Percentiles rank a stretch among this genome's conserved stretches.
phyloP scores from a whole-genome alignment of 2,888 invertebrate species.

The Elmis aenea region DNA sequence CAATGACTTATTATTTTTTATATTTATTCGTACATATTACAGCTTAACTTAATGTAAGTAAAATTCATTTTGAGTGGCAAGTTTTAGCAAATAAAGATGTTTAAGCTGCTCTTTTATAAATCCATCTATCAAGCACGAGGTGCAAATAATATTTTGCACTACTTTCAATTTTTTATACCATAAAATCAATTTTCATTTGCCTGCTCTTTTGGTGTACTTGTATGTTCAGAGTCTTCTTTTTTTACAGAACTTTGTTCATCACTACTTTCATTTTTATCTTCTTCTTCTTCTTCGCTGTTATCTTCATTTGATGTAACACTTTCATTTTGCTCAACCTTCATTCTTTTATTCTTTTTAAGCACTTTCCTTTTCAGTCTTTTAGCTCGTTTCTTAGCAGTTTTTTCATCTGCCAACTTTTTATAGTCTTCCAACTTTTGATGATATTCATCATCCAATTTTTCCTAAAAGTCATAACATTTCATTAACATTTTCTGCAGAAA shows the following conservation, averaged over 20 bases:
- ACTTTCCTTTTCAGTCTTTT: slow-evolving; percentile 79
- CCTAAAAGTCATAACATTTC: slow-evolving; percentile 52
- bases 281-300: slow-evolving; percentile 9
- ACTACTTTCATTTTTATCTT: too few species aligned
- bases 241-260: neutral
- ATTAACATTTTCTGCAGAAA: slow-evolving; percentile 9
- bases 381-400: slow-evolving; percentile 86
- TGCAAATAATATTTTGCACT: too few species aligned
- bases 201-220: slow-evolving; percentile 5
- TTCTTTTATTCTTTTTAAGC: slow-evolving; percentile 39
- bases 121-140: too few species aligned
- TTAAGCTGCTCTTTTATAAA: too few species aligned
- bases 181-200: neutral
- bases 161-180: neutral
- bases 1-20: too few species aligned
- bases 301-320: slow-evolving; percentile 33
- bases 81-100: too few species aligned
- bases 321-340: slow-evolving; percentile 40
- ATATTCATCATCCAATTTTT: slow-evolving; percentile 79
- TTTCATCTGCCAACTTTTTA: slow-evolving; percentile 64
- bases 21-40: too few species aligned
- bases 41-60: too few species aligned
- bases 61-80: too few species aligned
- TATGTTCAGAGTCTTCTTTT: slow-evolving; percentile 1
- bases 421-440: slow-evolving; percentile 75